Conservation (phyloP, 2,797 vertebrate species). For the Pogonophryne albipinna region DNA sequence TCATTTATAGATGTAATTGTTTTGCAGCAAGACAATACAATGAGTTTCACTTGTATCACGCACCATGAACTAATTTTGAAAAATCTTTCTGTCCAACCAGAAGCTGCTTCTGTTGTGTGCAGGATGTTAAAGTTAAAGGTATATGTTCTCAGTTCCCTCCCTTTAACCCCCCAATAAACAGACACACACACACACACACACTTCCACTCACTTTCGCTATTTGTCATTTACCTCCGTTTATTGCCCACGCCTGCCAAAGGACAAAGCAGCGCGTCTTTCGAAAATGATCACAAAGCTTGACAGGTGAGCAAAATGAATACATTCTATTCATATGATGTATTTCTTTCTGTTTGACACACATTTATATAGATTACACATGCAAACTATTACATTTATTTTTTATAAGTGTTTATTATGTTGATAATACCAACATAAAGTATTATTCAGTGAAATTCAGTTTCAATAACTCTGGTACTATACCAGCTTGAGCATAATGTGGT, state of each 20-base stretch:
- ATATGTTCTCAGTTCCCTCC: constrained; percentile 79
- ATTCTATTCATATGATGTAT: constrained; percentile 22
- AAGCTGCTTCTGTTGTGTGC: constrained; percentile 63
- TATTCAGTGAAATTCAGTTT: constrained; percentile 5
- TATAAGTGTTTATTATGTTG: not conserved
- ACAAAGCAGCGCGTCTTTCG: constrained; percentile 74
- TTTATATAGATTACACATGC: not conserved
- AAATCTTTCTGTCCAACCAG: constrained; percentile 84
- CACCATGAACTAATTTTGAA: constrained; percentile 74
- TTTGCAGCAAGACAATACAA: constrained; percentile 28
- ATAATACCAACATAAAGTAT: constrained; percentile 6
- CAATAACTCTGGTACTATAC: not conserved
- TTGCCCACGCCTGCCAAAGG: constrained; percentile 66
- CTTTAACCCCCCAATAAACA: constrained; percentile 48
- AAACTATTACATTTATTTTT: constrained; percentile 8
- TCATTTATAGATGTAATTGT: constrained; percentile 29
- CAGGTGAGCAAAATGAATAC: constrained; percentile 84
- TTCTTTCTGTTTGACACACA: not conserved
- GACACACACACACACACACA: constrained; percentile 15
- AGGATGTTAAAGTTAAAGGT: constrained; percentile 82
- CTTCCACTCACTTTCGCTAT: constrained; percentile 67
- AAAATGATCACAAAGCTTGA: constrained; percentile 88
- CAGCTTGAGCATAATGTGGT: constrained; percentile 15
- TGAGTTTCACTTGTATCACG: constrained; percentile 52
- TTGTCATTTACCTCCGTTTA: constrained; percentile 72